Base-by-base conservation (phyloP, 2,888 invertebrate species). In the Allygus modestus region DNA sequence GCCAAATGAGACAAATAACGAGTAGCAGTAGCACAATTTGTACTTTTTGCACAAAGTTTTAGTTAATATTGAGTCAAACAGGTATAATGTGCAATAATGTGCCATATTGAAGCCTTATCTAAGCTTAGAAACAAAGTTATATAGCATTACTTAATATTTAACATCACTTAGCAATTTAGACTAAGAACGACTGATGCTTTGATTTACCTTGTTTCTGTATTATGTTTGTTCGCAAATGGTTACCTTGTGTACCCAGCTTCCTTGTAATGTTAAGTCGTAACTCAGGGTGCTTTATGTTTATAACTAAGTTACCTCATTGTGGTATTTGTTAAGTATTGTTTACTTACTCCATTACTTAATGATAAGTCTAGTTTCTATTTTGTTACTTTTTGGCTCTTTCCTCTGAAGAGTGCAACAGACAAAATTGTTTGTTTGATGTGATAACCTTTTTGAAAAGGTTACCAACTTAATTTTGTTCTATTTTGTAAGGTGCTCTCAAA, bases 211-310 rank as follows among this genome's bases (percentile, higher is more conserved):
- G 9, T 37, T 4, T 37, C 9, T 37, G 9, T 9, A 4, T 9
- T 46, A 46, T 46, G 11, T 54, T 23, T 23, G 20, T 54, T 12
- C 20, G 11, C 54, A 0, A 23, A 23, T 54, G 4, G 54, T 54
- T 54, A 54, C 54, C 54, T 11, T 54, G 23, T 23, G 54, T 23
- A 23, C 20, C 65, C 4, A 65, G 20, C 31, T 65, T 28, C 9
- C 9, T 31, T 65, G 12, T n/a, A 65, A 31, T 65, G 1, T 15
- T 28, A 65, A 65, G 65, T 65, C 28, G 5, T 28, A 65, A 65
- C 65, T 65, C 65, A 65, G 65, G 65, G 65, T 65, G 65, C 65
- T 65, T 26, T 54, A 54, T 2, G 15, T 1, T 65, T 65, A 4
- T 7, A 58, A 58, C 26, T 58, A 26, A 23, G 65, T 65, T 65